Evolutionary conservation across 53 echinoderm and acorn worm genomes (phyloP), one percentile per base, ranked within the genome.

Genomic region (Holothuria leucospilota): DNA sequence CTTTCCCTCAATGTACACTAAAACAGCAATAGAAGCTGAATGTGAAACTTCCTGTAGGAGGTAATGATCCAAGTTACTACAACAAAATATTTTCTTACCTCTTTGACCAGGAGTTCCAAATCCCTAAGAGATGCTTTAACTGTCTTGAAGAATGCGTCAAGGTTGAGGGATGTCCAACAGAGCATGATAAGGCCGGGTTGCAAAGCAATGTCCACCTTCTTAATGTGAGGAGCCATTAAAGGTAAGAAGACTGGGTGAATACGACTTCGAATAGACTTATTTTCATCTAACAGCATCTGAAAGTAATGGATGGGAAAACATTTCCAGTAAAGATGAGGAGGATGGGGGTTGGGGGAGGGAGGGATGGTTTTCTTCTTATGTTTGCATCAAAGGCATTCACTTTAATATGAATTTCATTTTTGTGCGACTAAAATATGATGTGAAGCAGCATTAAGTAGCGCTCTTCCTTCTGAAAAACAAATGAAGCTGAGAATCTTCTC

Each of bases 91-190:
- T 23, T 49, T 7, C 69, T 78, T 78, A 94, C 96, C 83, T 94
- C 86, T 84, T 96, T 96, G 82, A 92, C 89, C n/a, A 96, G 85
- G 46, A 91, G 91, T 16, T 72, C 86, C 30, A 96, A 82, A 68
- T 93, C 94, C 46, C 59, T 82, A 20, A 94, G 81, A 16, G 91
- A 85, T 27, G 88, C 84, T 67, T 85, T 88, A 30, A 97, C 91
- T 78, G 75, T 90, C 82, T 69, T 60, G 69, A 97, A 97, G 87
- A 93, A 97, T 14, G 88, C 79, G 40, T 97, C 64, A 25, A 97
- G 88, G 81, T 97, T 97, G 89, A 97, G 95, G 6, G 98, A 97
- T 29, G 95, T 97, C 98, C 98, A 97, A 15, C 86, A 80, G 6
- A 97, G 92, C 90, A 97, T 90, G 66, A 93, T 91, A 15, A 97